A percentile compares a stretch with the other conserved stretches of the same genome.
Evolutionary conservation across 2,888 invertebrate species (phyloP).

Genomic region (Sussaba pulchella): DNA sequence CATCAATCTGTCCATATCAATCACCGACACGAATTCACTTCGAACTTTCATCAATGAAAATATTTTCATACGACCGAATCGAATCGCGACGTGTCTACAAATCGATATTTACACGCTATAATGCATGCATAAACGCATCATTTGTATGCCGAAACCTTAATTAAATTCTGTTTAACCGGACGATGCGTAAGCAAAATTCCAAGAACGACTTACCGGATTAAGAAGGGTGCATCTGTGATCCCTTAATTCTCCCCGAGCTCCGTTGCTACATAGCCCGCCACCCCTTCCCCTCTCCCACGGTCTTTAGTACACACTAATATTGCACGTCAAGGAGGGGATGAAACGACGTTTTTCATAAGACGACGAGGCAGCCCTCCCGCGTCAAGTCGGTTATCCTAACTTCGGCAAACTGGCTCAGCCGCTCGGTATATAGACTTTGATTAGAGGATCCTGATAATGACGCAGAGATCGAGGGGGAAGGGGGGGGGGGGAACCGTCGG

Average conservation of each 20-base stretch:
- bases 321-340: conserved; percentile 23
- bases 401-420: conserved; percentile 69
- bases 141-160: conserved; percentile 38
- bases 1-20: neutral
- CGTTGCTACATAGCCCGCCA: conserved; percentile 40
- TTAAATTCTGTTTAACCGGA: conserved; percentile 47
- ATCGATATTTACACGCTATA: neutral
- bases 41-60: too few species aligned
- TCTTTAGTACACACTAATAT: conserved; percentile 69
- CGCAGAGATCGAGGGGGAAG: conserved; percentile 77
- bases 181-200: conserved; percentile 28
- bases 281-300: conserved; percentile 22
- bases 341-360: conserved; percentile 53
- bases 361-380: conserved; percentile 63
- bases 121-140: neutral
- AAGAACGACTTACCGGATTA: conserved; percentile 30
- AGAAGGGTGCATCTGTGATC: conserved; percentile 64
- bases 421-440: conserved; percentile 76
- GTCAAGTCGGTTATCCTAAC: conserved; percentile 71
- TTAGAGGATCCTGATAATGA: conserved; percentile 82
- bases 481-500: conserved; percentile 64
- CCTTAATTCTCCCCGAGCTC: conserved; percentile 68
- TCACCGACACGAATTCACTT: too few species aligned
- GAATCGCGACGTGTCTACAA: neutral
- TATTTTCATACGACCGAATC: too few species aligned